Evolutionary conservation across 2,797 vertebrate species (phyloP), one percentile per base, ranked within the genome.

Genomic region (Alfaro cultratus): DNA sequence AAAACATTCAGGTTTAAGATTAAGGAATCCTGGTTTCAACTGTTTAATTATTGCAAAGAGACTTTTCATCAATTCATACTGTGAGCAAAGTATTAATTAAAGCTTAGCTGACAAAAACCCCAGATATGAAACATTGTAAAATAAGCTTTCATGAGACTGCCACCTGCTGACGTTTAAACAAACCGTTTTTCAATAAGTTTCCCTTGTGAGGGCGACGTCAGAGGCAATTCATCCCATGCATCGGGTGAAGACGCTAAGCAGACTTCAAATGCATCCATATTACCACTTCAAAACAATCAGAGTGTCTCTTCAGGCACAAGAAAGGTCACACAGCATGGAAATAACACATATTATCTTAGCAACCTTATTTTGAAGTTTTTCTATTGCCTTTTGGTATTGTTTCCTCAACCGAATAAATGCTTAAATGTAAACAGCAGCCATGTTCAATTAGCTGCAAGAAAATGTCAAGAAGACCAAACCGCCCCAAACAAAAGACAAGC

Each of bases 221-320:
- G 77, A 89, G 62, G 81, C 31, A 71, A 82, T 90, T 88, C 75
- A 88, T 80, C 85, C 85, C 73, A 76, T 81, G 90, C 76, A 85
- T 91, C 76, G 85, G 86, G 92, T 93, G 87, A 87, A 87, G 73
- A 81, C n/a, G 62, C 76, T 84, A 45, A 39, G 51, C 2, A 74
- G 73, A 75, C 83, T 87, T 91, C 83, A 85, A 88, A 89, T 75
- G 41, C 70, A 74, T 62, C 49, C 72, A 78, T 82, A 89, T 88
- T 79, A 80, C 74, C 77, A 88, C 82, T 91, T 92, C 81, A 91
- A 91, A 91, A 89, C 81, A 83, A 90, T 90, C 82, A 81, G 62
- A 85, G 82, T 77, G 73, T 86, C 85, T 89, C 80, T 71, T 74
- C 79, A 73, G 76, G 79, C 79, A 34, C 45, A 41, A 26, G 41